A percentile compares a stretch with the other conserved stretches of the same genome.
These are phyloP conservation scores for Coccyzus lansbergi DNA, from an alignment of 2,797 vertebrate genomes.

Conservation along the genomic window DNA sequence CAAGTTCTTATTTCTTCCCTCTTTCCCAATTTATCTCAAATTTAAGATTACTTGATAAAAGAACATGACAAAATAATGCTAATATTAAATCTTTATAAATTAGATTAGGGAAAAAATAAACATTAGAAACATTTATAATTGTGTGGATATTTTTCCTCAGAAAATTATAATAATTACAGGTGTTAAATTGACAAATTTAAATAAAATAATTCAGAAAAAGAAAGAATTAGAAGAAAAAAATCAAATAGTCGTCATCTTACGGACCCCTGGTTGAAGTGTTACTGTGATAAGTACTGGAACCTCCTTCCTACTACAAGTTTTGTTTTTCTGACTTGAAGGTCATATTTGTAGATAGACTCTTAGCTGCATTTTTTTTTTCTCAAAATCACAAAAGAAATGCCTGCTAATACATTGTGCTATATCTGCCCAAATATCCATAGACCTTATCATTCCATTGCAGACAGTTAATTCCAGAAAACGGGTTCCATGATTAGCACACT, in stretches of 20 bases:
- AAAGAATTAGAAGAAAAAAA: not conserved
- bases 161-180: not conserved
- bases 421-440: fast-evolving
- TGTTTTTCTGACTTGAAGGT: not conserved
- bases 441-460: not conserved
- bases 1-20: not conserved
- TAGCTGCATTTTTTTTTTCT: not conserved
- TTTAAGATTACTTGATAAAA: not conserved
- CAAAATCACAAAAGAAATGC: not conserved
- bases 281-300: not conserved
- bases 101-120: not conserved
- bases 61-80: not conserved
- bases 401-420: not conserved
- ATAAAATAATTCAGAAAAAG: not conserved
- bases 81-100: not conserved
- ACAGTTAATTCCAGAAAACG: not conserved
- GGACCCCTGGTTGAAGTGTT: not conserved
- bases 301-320: not conserved
- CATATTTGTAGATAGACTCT: not conserved
- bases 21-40: not conserved
- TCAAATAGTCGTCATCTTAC: not conserved
- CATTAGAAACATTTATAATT: not conserved
- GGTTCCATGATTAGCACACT: not conserved
- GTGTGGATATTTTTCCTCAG: not conserved
- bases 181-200: not conserved